Evolutionary conservation across 2,113 vertebrate genomes (phyloP), one percentile per base, ranked within the genome.

Genomic region (Rhegmatorhina hoffmannsi): DNA sequence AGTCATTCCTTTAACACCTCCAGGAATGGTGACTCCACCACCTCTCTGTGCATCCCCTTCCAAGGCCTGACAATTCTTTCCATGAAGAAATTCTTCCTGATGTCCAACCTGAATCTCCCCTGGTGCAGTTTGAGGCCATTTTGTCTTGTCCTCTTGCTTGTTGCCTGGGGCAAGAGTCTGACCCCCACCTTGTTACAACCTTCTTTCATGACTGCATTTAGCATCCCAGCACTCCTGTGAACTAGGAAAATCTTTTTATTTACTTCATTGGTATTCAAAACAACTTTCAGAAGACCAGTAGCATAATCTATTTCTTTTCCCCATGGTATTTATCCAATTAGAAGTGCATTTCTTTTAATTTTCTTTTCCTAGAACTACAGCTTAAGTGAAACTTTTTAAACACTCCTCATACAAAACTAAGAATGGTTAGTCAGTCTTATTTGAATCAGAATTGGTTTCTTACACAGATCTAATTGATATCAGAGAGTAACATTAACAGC

Each of bases 31-130:
- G 19, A 60, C 3, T 26, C 53, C 3, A 4, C 13, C 52, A 59
- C 2, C 0, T 7, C 26, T 4, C 1, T 15, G 19, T 20, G 13
- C 24, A 69, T 20, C 25, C 9, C n/a, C 10, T 55, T 34, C 6
- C n/a, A 62, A 34, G 21, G 6, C 29, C 20, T 23, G 68, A 13
- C 4, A 47, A 31, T 3, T 13, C 29, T 62, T 83, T 55, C 47
- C 13, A 69, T 12, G 7, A 83, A 62, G 44, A 69, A 47, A 34
- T 15, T 62, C 55, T 40, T 40, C 25, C 25, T 76, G 16, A 53
- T 40, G 29, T 74, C 29, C 11, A 40, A 11, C 11, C 7, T 55
- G 40, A 83, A 10, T 11, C 1, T 34, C 13, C 13, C 11, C 9
- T 40, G 16, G 13, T 4, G 16, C 20, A 69, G 29, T 29, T 13